Percentiles rank a stretch among this genome's conserved stretches.
These are phyloP conservation scores for Engystomops pustulosus DNA, from an alignment of 2,113 vertebrate genomes.

Conservation along the genomic window DNA sequence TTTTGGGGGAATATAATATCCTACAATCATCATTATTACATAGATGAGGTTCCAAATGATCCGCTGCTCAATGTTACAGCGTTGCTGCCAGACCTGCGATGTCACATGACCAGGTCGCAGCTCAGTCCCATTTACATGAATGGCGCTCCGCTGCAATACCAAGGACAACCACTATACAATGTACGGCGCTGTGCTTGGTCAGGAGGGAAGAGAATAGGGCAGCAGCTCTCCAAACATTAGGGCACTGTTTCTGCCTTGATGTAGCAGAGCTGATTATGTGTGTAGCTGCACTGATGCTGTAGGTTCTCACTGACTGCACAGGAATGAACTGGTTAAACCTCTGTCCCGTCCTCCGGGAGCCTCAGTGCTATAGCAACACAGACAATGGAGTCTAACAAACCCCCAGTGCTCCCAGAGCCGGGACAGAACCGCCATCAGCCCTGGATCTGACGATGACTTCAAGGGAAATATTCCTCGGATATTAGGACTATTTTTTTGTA, in stretches of 20 bases:
- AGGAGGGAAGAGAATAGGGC: too few relatives aligned
- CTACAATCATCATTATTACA: too few relatives aligned
- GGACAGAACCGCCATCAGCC: neutral
- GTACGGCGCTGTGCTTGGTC: too few relatives aligned
- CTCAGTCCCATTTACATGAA: too few relatives aligned
- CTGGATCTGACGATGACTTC: neutral
- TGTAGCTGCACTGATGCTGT: neutral
- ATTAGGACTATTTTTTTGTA: neutral
- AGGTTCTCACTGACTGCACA: neutral
- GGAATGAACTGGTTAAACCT: slow-evolving; percentile 4
- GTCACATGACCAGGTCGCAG: too few relatives aligned
- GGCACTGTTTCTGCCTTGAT: neutral
- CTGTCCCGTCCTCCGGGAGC: neutral
- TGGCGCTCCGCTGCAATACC: too few relatives aligned
- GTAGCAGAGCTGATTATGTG: neutral
- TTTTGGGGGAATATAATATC: too few relatives aligned
- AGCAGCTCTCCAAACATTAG: too few relatives aligned
- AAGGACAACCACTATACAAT: too few relatives aligned
- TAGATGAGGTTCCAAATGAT: too few relatives aligned
- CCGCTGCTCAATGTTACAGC: too few relatives aligned
- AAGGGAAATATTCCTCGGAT: neutral
- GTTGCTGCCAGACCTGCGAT: too few relatives aligned
- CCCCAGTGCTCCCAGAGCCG: neutral
- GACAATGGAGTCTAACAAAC: slow-evolving; percentile 41
- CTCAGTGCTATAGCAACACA: slow-evolving; percentile 23